phyloP scores from a whole-genome alignment of 2,888 invertebrate species.

The Scaptodrosophila latifasciaeformis region DNA sequence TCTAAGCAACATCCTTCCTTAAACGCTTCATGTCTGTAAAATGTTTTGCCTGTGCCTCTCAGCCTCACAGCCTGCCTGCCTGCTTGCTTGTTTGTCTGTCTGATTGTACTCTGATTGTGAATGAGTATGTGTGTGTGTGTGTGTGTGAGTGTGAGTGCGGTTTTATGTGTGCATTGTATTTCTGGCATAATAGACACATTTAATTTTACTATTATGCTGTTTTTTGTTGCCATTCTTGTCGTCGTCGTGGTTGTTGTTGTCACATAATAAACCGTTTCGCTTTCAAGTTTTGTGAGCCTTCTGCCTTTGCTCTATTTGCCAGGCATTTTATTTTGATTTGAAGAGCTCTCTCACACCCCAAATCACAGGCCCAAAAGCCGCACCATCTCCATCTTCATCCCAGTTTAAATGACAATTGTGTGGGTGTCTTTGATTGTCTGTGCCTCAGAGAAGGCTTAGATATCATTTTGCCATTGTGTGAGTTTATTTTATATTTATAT shows the following conservation, averaged over 20 bases:
- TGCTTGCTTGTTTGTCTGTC: background rate
- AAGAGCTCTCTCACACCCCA: too few species aligned
- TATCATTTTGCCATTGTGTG: too few species aligned
- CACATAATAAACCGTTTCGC: slow-evolving; percentile 64
- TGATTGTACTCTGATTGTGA: slow-evolving; percentile 12
- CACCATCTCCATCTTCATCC: too few species aligned
- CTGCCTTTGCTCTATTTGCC: slow-evolving; percentile 48
- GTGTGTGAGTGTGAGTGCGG: slow-evolving; percentile 38
- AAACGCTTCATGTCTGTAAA: slow-evolving; percentile 64
- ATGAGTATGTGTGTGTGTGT: slow-evolving; percentile 9
- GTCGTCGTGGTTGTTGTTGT: slow-evolving; percentile 71
- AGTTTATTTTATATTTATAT: slow-evolving; percentile 76
- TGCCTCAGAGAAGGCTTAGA: too few species aligned
- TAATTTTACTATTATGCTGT: slow-evolving; percentile 71
- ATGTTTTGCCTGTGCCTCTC: slow-evolving; percentile 37
- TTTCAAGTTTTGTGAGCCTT: slow-evolving; percentile 55
- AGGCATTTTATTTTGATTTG: slow-evolving; percentile 64
- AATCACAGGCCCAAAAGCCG: too few species aligned
- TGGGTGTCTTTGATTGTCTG: slow-evolving; percentile 5
- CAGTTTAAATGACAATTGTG: too few species aligned
- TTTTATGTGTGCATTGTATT: slow-evolving; percentile 68
- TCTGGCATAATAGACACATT: slow-evolving; percentile 68
- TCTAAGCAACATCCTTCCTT: slow-evolving; percentile 67
- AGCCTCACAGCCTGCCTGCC: background rate
- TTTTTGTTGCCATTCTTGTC: too few species aligned